These are phyloP conservation scores for Antheraea assamensis DNA, from an alignment of 2,888 invertebrate species.

Conservation along the genomic window DNA sequence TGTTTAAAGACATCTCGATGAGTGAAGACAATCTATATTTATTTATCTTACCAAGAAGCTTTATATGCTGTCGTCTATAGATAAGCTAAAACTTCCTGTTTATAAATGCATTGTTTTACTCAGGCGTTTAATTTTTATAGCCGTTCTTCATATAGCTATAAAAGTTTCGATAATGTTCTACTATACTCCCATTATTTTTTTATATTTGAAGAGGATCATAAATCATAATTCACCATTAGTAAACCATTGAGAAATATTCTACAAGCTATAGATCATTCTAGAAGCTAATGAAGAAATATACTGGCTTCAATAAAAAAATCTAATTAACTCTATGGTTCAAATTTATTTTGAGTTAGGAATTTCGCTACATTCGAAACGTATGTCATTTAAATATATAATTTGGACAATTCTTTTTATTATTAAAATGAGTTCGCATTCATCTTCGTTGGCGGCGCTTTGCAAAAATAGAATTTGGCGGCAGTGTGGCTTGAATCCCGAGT, in stretches of 20 bases:
- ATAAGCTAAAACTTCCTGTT: not conserved
- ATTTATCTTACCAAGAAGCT: not conserved
- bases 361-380: slow-evolving; percentile 31
- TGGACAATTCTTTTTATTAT: slow-evolving; percentile 60
- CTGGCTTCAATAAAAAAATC: not conserved
- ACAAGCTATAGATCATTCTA: slow-evolving; percentile 19
- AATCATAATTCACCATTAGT: slow-evolving; percentile 64
- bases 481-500: slow-evolving; percentile 70
- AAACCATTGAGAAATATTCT: slow-evolving; percentile 41
- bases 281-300: not conserved
- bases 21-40: not conserved
- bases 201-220: slow-evolving; percentile 54
- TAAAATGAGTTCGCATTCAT: slow-evolving; percentile 70
- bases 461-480: slow-evolving; percentile 81
- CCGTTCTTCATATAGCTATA: slow-evolving; percentile 35
- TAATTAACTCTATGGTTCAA: not conserved
- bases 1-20: not conserved
- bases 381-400: slow-evolving; percentile 49
- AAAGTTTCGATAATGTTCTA: slow-evolving; percentile 62
- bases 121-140: slow-evolving; percentile 37
- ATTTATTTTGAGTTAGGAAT: slow-evolving; percentile 31
- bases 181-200: slow-evolving; percentile 50
- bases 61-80: not conserved
- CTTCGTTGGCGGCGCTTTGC: slow-evolving; percentile 75
- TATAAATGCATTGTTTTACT: slow-evolving; percentile 27